Evolutionary conservation across 2,888 invertebrate species (phyloP).

Genomic region (Punctoribates punctum): DNA sequence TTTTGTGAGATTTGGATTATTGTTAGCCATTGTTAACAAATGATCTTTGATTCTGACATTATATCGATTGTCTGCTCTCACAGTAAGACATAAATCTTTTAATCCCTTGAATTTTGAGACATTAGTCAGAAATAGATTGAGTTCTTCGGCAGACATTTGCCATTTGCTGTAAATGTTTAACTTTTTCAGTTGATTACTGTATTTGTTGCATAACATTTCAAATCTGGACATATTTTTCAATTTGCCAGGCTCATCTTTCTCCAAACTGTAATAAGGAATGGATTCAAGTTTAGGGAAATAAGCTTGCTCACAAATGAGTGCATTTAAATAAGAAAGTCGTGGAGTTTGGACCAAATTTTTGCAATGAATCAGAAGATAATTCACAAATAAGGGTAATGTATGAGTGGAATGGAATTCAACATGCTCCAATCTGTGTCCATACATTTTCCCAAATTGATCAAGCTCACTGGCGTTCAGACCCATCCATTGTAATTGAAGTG

Average conservation of each 20-base stretch:
- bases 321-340: neutral
- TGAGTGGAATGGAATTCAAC: neutral
- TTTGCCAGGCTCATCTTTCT: neutral
- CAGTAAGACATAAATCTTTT: too few species aligned
- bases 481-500: neutral
- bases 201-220: neutral
- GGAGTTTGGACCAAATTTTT: neutral
- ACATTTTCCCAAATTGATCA: neutral
- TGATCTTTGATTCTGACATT: too few species aligned
- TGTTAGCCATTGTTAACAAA: too few species aligned
- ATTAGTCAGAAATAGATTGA: too few species aligned
- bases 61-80: too few species aligned
- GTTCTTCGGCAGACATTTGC: too few species aligned
- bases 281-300: neutral
- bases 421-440: neutral
- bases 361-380: neutral
- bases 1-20: neutral
- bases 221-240: neutral
- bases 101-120: too few species aligned
- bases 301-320: neutral
- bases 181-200: neutral
- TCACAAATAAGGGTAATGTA: neutral
- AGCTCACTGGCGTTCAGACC: neutral
- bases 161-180: too few species aligned
- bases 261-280: neutral